A percentile compares a stretch with the other conserved stretches of the same genome.
Conservation (phyloP, 2,797 vertebrate species). For the Pantherophis vulpinus region DNA sequence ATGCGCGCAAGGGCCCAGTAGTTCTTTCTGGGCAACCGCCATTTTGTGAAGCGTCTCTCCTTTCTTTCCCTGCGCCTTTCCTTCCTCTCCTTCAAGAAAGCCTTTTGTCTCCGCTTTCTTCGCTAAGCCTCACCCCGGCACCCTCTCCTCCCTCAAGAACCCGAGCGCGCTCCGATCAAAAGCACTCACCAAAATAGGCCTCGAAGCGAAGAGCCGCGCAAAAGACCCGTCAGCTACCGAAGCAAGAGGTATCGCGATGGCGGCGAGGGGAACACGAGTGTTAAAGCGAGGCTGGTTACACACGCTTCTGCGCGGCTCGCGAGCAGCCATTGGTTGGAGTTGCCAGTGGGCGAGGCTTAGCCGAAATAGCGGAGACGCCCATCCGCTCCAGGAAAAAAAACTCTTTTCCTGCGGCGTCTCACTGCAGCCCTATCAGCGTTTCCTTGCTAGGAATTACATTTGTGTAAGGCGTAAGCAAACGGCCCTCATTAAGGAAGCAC, state of each 20-base stretch:
- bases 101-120: background rate
- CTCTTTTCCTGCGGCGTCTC: background rate
- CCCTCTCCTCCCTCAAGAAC: too few species aligned
- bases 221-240: background rate
- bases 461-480: background rate
- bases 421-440: background rate
- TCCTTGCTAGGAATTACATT: background rate
- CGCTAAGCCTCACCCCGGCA: accelerated
- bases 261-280: conserved; percentile 2
- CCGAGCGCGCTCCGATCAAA: accelerated
- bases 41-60: conserved; percentile 21
- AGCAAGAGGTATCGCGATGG: conserved; percentile 8
- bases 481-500: background rate
- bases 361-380: background rate
- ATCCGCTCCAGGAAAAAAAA: background rate
- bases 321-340: background rate
- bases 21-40: conserved; percentile 18
- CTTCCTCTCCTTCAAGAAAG: background rate
- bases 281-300: conserved; percentile 1
- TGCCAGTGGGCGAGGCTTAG: background rate
- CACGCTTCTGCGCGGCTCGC: background rate
- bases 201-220: background rate
- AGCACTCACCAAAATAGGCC: conserved; percentile 3
- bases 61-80: too few species aligned
- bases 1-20: background rate